Base-by-base conservation (phyloP, 2,888 invertebrate genomes). In the Cerastis rubricosa region DNA sequence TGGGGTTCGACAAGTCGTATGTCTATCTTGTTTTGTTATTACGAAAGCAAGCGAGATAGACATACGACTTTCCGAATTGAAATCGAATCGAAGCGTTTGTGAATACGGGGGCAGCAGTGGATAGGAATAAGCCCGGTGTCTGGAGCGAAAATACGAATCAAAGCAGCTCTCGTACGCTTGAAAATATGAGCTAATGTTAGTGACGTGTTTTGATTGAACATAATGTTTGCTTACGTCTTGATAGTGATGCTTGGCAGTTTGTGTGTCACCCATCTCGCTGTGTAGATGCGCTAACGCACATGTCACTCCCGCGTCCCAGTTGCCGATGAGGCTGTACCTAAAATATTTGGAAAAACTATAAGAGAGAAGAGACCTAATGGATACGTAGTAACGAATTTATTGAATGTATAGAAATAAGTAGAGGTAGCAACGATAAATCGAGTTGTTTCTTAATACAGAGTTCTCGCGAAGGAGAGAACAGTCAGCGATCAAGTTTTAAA, bases 241-340 rank as follows among this genome's bases (percentile, higher is more conserved):
- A 79, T 96, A 97, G 81, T 96, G 96, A 81, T 97, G 97, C 83
- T 95, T 96, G 69, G 97, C 97, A 22, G 95, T 93, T 72, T 94
- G 94, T 54, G 99, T 98, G 94, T 99, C 99, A 4, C 99, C 99
- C 90, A 98, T 98, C 78, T 97, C 98, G 90, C 99, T 99, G 92
- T 99, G 99, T 89, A 99, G 97, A 90, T 98, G 98, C 0, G 99
- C 99, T 74, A 99, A 97, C 91, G 99, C 98, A 89, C 98, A 98
- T 68, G 99, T 97, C 68, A 99, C 98, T 61, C 98, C 98, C 0
- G 99, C 98, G 94, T 99, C 99, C 89, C 96, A 96, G 74, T 90
- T 93, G 49, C 99, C 98, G 1, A 99, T 94, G 82, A 95, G 93
- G 81, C 96, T 96, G 89, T 95, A 96, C 96, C 96, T 96, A 71